Evolutionary conservation across 2,113 vertebrate species (phyloP).

Genomic region (Erythrolamprus reginae): DNA sequence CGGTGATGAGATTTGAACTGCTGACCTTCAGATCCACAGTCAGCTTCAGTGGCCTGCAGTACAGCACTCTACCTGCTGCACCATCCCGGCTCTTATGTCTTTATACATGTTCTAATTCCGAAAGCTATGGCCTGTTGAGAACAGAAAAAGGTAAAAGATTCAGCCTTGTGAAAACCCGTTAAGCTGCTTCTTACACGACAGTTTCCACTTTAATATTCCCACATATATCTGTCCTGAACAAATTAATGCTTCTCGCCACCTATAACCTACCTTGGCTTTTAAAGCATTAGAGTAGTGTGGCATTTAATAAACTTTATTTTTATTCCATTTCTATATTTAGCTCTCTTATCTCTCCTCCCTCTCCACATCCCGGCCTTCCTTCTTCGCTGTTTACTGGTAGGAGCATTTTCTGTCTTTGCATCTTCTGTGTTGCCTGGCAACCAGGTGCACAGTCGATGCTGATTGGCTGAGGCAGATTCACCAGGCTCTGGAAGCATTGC

Average conservation of each 20-base stretch:
- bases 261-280: neutral
- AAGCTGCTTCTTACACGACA: neutral
- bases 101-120: neutral
- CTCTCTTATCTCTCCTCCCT: slow-evolving; percentile 42
- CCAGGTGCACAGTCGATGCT: slow-evolving; percentile 66
- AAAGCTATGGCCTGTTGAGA: neutral
- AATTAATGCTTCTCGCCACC: neutral
- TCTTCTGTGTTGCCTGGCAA: slow-evolving; percentile 80
- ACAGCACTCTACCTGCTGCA: too few species aligned
- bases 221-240: neutral
- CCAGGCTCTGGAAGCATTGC: slow-evolving; percentile 35
- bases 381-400: slow-evolving; percentile 55
- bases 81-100: too few species aligned
- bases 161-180: neutral
- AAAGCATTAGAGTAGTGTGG: slow-evolving; percentile 11
- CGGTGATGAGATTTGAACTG: too few species aligned
- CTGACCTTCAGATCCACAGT: too few species aligned
- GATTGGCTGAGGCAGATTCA: slow-evolving; percentile 67
- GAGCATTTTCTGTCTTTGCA: slow-evolving; percentile 42
- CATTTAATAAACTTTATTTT: slow-evolving; percentile 63
- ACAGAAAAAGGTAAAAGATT: neutral
- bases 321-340: slow-evolving; percentile 71
- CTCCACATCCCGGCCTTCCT: slow-evolving; percentile 40
- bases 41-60: too few species aligned
- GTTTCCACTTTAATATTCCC: neutral